phyloP scores from a whole-genome alignment of 2,113 vertebrate genomes.

The Eudorcas thomsonii region DNA sequence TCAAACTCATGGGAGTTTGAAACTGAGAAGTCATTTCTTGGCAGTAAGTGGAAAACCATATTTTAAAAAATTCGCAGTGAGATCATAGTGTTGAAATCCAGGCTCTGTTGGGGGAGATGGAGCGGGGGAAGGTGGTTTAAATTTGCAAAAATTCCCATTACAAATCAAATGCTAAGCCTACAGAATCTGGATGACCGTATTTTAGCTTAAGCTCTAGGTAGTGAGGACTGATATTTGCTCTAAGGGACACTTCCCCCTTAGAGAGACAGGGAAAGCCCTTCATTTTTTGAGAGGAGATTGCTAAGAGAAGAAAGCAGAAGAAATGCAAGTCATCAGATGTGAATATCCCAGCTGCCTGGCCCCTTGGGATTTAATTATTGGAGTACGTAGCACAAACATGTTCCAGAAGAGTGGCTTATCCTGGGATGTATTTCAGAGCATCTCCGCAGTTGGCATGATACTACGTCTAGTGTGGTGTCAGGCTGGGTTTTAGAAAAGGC shows the following conservation, averaged over 20 bases:
- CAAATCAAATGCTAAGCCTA: neutral
- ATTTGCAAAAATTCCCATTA: conserved; percentile 36
- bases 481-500: neutral
- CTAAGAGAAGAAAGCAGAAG: neutral
- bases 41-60: neutral
- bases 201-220: neutral
- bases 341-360: neutral
- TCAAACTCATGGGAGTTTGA: neutral
- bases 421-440: neutral
- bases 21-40: conserved; percentile 35
- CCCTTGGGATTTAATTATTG: neutral
- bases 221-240: neutral
- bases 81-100: neutral
- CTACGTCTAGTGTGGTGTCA: neutral
- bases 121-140: neutral
- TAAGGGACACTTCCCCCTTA: neutral
- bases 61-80: conserved; percentile 19
- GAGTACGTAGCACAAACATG: neutral
- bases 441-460: neutral
- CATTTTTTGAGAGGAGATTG: neutral
- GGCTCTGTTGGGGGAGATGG: neutral
- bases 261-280: neutral
- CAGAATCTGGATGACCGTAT: neutral
- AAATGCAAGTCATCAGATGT: neutral
- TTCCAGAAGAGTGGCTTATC: neutral